Evolutionary conservation across 2,888 invertebrate species (phyloP), one percentile per base, ranked within the genome.

Genomic region (Lasiommata megera): DNA sequence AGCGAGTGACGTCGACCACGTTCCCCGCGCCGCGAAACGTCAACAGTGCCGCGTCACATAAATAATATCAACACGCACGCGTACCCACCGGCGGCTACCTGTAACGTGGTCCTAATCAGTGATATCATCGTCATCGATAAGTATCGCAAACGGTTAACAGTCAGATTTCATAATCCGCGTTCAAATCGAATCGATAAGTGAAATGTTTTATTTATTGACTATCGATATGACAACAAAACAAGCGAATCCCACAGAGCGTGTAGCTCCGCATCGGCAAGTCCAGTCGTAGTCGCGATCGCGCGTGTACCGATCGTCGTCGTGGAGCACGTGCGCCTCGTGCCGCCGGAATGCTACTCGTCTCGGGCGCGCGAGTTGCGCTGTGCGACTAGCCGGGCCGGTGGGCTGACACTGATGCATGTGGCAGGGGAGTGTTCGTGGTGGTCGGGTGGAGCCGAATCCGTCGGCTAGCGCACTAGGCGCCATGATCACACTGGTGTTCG

Each of bases 401-500:
- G 77, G 74, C 72, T 75, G 68, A 73, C 72, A 77, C 78, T 66
- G 70, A 85, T 84, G 86, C 74, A 75, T 79, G 72, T 65, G 66
- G 65, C 69, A 67, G 70, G 71, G 60, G 70, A 71, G 77, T 76
- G 75, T 71, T 65, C 68, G 71, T 70, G 80, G 76, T 68, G 79
- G 73, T 78, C 70, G 79, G 77, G 77, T 67, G 80, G 74, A 71
- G 82, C 70, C 73, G 80, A 65, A 73, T 69, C 62, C 65, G 75
- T 70, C 78, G 82, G 66, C 79, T 76, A 76, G 77, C 76, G 67
- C 80, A 84, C 69, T 84, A 85, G 79, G 68, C 66, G 73, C 72
- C 62, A 93, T 93, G 93, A 84, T 93, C 83, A 93, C 93, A 75
- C 80, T 93, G 74, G 89, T 93, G 73, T 92, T 93, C 75, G 90